These are phyloP conservation scores for Lagocephalus sceleratus DNA, from an alignment of 2,797 vertebrate genomes.

Conservation along the genomic window DNA sequence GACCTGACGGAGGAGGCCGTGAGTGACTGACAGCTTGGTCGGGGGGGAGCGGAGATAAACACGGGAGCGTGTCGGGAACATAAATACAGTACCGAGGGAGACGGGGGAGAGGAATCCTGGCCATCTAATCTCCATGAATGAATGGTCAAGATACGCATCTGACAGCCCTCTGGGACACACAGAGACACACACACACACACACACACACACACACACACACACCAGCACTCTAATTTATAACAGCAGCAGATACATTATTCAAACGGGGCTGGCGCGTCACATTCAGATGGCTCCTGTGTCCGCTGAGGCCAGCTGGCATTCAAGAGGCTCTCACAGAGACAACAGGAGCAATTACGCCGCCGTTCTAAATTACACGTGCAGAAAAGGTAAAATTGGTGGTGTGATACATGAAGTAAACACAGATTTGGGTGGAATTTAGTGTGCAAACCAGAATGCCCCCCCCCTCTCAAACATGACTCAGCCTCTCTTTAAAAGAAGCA, in stretches of 20 bases:
- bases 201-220: no score
- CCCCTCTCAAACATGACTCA: conserved; percentile 16
- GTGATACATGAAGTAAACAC: neutral
- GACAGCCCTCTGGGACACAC: conserved; percentile 52
- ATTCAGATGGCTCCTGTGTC: conserved; percentile 63
- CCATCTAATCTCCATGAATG: conserved; percentile 59
- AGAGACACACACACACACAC: no score
- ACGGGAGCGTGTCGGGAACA: conserved; percentile 15
- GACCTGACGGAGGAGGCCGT: conserved; percentile 1
- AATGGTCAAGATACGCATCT: conserved; percentile 51
- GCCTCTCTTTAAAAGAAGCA: conserved; percentile 36
- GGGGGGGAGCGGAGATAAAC: no score
- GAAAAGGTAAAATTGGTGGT: neutral
- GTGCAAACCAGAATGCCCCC: conserved; percentile 14
- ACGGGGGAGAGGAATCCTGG: conserved; percentile 33
- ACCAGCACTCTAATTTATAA: no score
- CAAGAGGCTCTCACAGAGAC: conserved; percentile 14
- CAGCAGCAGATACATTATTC: conserved; percentile 63
- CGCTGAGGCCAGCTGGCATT: conserved; percentile 33
- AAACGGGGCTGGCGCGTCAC: conserved; percentile 46
- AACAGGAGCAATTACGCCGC: neutral
- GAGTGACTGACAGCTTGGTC: conserved; percentile 12
- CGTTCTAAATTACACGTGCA: no score
- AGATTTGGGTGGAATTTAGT: neutral
- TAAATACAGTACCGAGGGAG: conserved; percentile 7